Evolutionary conservation across 2,797 vertebrate genomes (phyloP).

Genomic region (Brotula barbata): DNA sequence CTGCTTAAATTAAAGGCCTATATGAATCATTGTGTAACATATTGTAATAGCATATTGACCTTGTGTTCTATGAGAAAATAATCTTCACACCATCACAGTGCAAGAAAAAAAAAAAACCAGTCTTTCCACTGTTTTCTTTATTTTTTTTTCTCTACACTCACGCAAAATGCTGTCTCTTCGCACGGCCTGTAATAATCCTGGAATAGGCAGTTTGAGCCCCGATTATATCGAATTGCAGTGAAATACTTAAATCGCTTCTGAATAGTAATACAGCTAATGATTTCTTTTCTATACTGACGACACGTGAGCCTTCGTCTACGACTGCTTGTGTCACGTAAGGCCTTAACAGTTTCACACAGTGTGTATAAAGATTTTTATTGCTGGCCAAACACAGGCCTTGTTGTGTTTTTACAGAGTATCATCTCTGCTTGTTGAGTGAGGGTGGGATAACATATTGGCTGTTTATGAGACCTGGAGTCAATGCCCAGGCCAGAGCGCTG

Average conservation of each 20-base stretch:
- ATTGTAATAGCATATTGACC: conserved; percentile 66
- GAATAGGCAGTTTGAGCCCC: background rate
- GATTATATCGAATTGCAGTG: conserved; percentile 28
- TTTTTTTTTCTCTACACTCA: conserved; percentile 42
- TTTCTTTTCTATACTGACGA: conserved; percentile 20
- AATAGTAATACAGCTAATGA: conserved; percentile 16
- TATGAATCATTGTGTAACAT: conserved; percentile 61
- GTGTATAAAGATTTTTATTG: conserved; percentile 75
- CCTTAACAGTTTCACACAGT: conserved; percentile 67
- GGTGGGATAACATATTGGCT: conserved; percentile 72
- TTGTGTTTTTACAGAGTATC: conserved; percentile 76
- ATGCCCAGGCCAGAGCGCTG: conserved; percentile 66
- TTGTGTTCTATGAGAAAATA: conserved; percentile 55
- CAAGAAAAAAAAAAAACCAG: conserved; percentile 13
- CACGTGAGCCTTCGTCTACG: no score
- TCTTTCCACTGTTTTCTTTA: conserved; percentile 39
- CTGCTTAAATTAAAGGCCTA: conserved; percentile 45
- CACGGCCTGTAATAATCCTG: conserved; percentile 11
- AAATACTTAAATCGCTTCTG: conserved; percentile 26
- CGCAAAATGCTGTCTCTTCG: conserved; percentile 9
- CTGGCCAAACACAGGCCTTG: conserved; percentile 57
- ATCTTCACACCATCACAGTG: conserved; percentile 30
- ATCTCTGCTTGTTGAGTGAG: conserved; percentile 67
- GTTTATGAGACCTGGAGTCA: conserved; percentile 77
- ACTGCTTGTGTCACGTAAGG: conserved; percentile 32